phyloP scores from a whole-genome alignment of 2,888 invertebrate genomes.

The Adelphocoris suturalis region DNA sequence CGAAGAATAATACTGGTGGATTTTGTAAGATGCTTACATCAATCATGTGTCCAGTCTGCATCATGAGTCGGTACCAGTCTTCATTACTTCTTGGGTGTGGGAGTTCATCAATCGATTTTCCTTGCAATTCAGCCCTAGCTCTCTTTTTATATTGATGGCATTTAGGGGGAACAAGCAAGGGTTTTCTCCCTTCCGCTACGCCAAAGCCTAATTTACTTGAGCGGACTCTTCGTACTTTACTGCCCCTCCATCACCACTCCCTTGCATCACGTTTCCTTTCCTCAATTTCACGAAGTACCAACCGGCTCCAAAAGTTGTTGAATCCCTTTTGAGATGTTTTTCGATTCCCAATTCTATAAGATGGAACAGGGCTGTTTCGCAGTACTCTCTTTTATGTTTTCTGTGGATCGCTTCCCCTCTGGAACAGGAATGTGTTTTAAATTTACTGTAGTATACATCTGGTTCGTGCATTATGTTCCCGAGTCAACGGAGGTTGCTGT shows the following conservation, averaged over 20 bases:
- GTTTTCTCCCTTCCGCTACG: background rate
- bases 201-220: background rate
- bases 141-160: background rate
- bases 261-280: constrained; percentile 13
- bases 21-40: too few species aligned
- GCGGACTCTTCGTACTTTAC: constrained; percentile 18
- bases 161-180: background rate
- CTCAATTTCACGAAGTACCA: background rate
- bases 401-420: background rate
- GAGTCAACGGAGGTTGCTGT: too few species aligned
- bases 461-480: too few species aligned
- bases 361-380: too few species aligned
- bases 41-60: too few species aligned
- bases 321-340: background rate
- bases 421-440: too few species aligned
- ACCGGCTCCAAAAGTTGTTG: background rate
- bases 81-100: background rate
- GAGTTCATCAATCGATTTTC: background rate
- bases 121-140: background rate
- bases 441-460: too few species aligned
- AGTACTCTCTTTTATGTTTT: too few species aligned
- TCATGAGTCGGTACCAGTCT: too few species aligned
- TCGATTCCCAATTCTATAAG: background rate
- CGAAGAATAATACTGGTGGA: too few species aligned
- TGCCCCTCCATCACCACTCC: background rate